Evolutionary conservation across 2,797 vertebrate genomes (phyloP).

Genomic region (Cuniculus paca): DNA sequence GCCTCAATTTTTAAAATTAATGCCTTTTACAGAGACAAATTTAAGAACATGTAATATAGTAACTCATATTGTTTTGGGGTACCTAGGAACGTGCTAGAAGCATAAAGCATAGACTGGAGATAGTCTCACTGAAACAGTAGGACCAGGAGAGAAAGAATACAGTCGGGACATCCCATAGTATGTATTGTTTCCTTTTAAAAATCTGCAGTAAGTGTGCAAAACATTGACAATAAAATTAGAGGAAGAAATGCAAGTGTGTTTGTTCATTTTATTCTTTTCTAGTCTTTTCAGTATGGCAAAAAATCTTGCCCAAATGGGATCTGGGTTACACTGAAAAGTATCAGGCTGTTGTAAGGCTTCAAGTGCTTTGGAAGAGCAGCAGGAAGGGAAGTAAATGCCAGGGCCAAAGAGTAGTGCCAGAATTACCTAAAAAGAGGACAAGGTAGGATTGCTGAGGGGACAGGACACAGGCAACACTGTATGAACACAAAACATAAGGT

Average conservation of each 20-base stretch:
- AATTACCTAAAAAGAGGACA: conserved; percentile 49
- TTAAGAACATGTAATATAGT: background rate
- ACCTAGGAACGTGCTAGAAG: background rate
- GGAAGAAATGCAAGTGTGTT: background rate
- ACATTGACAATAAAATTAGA: background rate
- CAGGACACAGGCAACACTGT: conserved; percentile 16
- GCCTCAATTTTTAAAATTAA: background rate
- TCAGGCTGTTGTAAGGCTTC: background rate
- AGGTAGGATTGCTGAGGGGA: background rate
- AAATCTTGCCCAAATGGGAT: background rate
- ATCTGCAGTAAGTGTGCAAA: background rate
- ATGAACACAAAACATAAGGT: conserved; percentile 34
- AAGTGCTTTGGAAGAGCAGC: background rate
- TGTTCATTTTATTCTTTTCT: background rate
- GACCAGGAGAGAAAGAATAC: background rate
- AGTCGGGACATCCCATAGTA: background rate
- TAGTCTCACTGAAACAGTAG: too few relatives aligned
- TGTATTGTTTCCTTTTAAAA: background rate
- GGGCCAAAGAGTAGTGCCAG: background rate
- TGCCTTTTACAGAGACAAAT: background rate
- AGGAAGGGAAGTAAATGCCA: background rate
- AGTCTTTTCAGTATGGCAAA: background rate
- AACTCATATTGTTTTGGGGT: background rate
- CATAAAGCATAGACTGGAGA: background rate
- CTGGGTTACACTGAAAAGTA: background rate